Conservation (phyloP, 30 jellyfish, hydroid and myxozoan genomes). For the Catostylus mosaicus region DNA sequence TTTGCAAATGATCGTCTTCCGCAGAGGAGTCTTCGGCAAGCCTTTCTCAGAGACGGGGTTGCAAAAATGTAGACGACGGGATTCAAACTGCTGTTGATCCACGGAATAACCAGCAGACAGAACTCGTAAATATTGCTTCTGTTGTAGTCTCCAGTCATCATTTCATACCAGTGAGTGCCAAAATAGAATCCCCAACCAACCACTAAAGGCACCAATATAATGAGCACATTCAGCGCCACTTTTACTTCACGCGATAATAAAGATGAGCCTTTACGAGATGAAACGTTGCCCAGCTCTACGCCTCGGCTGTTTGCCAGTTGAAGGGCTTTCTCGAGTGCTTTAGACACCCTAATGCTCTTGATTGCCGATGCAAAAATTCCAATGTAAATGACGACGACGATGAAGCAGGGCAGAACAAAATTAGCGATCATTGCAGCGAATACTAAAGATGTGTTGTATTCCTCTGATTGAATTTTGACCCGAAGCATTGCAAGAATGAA, state of each 20-base stretch:
- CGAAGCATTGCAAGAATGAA: slow-evolving; percentile 68
- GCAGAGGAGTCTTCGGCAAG: slow-evolving; percentile 61
- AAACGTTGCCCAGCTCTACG: not conserved
- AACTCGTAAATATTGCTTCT: slow-evolving; percentile 64
- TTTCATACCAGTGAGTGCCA: slow-evolving; percentile 83
- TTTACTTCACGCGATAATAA: slow-evolving; percentile 47
- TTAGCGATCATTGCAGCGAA: slow-evolving; percentile 66
- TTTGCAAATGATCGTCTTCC: slow-evolving; percentile 3
- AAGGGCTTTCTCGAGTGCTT: slow-evolving; percentile 68
- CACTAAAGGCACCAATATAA: slow-evolving; percentile 77
- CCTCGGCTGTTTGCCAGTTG: slow-evolving; percentile 21
- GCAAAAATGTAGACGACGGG: slow-evolving; percentile 76
- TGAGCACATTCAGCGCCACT: slow-evolving; percentile 62
- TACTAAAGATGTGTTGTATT: slow-evolving; percentile 35
- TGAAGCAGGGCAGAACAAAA: slow-evolving; percentile 64
- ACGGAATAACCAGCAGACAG: slow-evolving; percentile 71
- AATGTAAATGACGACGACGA: slow-evolving; percentile 50
- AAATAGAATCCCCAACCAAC: slow-evolving; percentile 88
- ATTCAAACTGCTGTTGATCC: slow-evolving; percentile 83
- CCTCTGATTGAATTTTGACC: slow-evolving; percentile 14
- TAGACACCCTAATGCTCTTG: slow-evolving; percentile 51
- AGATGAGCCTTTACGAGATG: not conserved
- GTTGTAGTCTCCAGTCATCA: slow-evolving; percentile 27
- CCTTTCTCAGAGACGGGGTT: slow-evolving; percentile 69
- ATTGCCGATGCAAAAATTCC: slow-evolving; percentile 61